Base-by-base conservation (phyloP, 2,888 invertebrate genomes). In the Zootermopsis nevadensis region DNA sequence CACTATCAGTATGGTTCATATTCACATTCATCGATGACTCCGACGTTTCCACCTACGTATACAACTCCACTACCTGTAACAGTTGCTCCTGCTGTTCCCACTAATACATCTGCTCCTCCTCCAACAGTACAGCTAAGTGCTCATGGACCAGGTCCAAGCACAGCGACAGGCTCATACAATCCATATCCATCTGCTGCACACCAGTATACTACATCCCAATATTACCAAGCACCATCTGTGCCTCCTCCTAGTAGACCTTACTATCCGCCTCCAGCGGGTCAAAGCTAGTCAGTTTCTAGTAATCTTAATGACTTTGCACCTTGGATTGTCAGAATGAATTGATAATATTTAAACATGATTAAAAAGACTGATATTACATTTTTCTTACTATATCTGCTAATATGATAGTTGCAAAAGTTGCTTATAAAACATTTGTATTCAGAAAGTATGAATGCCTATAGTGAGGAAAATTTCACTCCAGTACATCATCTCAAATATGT, bases 1-100 rank as follows among this genome's bases (percentile, higher is more conserved):
- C 84, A 83, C 48, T 84, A 81, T 69, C 84, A 83, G 79, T 84
- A 83, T 33, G 77, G 80, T 42, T n/a, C 30, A 55, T 79, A 79
- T 31, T 33, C 79, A 30, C 79, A 79, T 31, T 76, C 83, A 1
- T 69, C 77, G 27, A 35, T 69, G 27, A 81, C 84, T 3, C 79
- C 80, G 7, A 60, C 84, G 19, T 82, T 82, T 48, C 82, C 81
- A 35, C 82, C 83, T 22, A 77, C 82, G n/a, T 84, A 82, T 67
- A 60, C 84, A 4, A 66, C 83, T 8, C 81, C 76, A 12, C 42
- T 83, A 8, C 72, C 80, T 15, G 79, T 35, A 42, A 33, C 35
- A 19, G 66, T 67, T 2, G 72, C 80, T 19, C n/a, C 55, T 31
- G 22, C 86, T 85, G 82, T 81, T 42, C 67, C 83, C 33, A 6